Evolutionary conservation across 2,888 invertebrate genomes (phyloP), one percentile per base, ranked within the genome.

Genomic region (Elmis aenea): DNA sequence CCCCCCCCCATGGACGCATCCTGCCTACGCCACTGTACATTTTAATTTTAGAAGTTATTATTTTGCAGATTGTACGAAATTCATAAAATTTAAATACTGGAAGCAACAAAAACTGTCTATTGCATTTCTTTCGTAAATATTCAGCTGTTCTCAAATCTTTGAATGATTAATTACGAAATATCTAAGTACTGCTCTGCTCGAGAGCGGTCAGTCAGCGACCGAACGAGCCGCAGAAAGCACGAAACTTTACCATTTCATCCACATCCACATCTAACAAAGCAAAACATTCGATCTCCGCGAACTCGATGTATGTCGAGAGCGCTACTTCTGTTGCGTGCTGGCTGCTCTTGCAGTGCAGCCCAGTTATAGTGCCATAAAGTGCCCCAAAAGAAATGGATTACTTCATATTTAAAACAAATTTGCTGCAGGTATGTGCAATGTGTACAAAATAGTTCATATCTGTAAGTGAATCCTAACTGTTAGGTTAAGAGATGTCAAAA

Each of bases 401-500:
- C 26, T 30, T 15, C 35, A 48, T 29, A 33, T 42, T 33, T 33
- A 31, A 25, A 13, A 30, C 31, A 35, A 37, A 30, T 29, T 35
- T 31, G 30, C 42, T 33, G 18, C 39, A 50, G 44, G 48, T 50
- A 31, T 28, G 35, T n/a, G 13, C n/a, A 9, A 12, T 16, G 11
- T 22, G n/a, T 21, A 11, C 16, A 35, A 16, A 28, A 15, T 5
- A 28, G 23, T 21, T 20, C 28, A 27, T 16, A 21, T 13, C 20
- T 21, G 23, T 12, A 9, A 13, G 9, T 18, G 18, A 18, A 18
- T 18, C 18, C 30, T 24, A 14, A 10, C 14, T 37, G 25, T 30
- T 20, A 31, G 18, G 20, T 44, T 54, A 54, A 54, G 59, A 56
- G 59, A 60, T 57, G 61, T 62, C 59, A 61, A 61, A 59, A 59